Evolutionary conservation across 2,113 vertebrate genomes (phyloP).

Genomic region (Phylloscopus trochiloides): DNA sequence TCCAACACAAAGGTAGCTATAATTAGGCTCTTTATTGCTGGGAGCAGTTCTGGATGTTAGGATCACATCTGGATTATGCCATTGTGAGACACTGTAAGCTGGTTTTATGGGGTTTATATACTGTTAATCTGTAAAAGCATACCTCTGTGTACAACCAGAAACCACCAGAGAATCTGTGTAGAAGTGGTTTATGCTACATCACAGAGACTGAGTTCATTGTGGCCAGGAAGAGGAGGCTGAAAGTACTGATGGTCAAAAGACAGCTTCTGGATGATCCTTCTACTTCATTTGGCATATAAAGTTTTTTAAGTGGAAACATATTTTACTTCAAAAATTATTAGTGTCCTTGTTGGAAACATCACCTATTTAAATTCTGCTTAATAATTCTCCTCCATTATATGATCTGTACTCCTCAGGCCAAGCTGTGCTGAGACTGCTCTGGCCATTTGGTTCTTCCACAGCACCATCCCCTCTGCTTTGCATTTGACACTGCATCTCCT

Average conservation of each 20-base stretch:
- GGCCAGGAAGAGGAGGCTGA: neutral
- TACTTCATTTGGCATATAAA: neutral
- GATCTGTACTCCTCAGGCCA: neutral
- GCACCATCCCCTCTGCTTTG: neutral
- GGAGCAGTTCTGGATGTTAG: neutral
- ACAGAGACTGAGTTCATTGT: neutral
- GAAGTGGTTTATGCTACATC: neutral
- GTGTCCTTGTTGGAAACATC: neutral
- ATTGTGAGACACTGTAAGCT: neutral
- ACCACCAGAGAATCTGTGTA: neutral
- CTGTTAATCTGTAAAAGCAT: neutral
- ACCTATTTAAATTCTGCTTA: neutral
- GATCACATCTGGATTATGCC: neutral
- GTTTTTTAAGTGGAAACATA: neutral
- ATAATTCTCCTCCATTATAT: neutral
- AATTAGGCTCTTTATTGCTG: neutral
- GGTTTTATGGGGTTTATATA: neutral
- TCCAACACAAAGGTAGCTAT: neutral
- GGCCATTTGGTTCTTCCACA: neutral
- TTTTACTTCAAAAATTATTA: neutral
- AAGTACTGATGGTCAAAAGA: neutral
- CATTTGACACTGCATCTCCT: neutral
- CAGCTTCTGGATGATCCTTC: neutral
- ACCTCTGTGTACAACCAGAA: neutral
- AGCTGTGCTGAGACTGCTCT: neutral